Evolutionary conservation across 2,888 invertebrate species (phyloP).

Genomic region (Ennomos erosarius): DNA sequence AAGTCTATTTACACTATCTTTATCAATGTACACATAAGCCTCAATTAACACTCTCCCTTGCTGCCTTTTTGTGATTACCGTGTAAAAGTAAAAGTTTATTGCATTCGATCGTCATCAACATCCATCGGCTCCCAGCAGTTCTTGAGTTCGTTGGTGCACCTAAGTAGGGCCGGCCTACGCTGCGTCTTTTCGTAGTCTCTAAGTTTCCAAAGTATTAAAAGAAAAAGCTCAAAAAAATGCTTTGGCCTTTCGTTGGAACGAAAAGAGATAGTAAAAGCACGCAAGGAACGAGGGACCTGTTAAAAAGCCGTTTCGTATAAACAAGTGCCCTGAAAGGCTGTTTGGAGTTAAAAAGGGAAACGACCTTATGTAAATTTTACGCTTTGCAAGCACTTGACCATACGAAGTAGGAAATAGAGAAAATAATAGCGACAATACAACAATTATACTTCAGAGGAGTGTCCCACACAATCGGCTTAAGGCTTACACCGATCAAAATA

Average conservation of each 20-base stretch:
- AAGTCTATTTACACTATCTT: no score
- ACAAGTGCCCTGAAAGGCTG: conserved; percentile 44
- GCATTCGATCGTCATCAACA: no score
- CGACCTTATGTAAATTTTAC: conserved; percentile 61
- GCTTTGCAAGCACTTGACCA: conserved; percentile 59
- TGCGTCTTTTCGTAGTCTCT: background rate
- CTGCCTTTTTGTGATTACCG: no score
- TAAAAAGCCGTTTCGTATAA: conserved; percentile 44
- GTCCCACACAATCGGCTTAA: conserved; percentile 53
- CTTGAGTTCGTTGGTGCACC: no score
- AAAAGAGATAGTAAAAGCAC: conserved; percentile 44
- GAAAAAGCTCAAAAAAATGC: conserved; percentile 24
- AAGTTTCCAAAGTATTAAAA: background rate
- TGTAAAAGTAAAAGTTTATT: no score
- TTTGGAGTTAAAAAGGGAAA: conserved; percentile 48
- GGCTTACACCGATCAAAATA: conserved; percentile 38
- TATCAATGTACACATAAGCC: no score
- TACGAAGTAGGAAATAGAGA: conserved; percentile 58
- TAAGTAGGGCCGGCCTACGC: no score
- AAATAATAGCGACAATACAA: conserved; percentile 73
- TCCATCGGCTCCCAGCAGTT: no score
- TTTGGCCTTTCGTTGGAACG: conserved; percentile 26
- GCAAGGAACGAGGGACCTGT: conserved; percentile 38
- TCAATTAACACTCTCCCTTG: no score
- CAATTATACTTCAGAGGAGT: conserved; percentile 59